These are phyloP conservation scores for Opisthocomus hoazin DNA, from an alignment of 2,113 vertebrate species.

Conservation along the genomic window DNA sequence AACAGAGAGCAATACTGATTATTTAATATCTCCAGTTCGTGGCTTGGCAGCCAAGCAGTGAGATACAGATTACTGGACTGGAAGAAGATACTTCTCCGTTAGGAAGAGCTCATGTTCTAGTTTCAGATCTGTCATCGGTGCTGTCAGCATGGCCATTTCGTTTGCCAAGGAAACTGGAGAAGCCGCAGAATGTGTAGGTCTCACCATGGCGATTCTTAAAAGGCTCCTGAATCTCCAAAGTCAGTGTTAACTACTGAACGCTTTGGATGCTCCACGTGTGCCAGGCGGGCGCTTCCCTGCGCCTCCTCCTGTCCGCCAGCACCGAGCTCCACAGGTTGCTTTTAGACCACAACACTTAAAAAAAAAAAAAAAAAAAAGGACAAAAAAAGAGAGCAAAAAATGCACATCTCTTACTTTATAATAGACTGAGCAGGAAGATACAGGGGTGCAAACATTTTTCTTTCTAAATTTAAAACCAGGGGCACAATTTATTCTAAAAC, in stretches of 20 bases:
- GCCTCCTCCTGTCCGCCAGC: background rate
- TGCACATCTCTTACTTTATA: background rate
- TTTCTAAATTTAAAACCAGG: background rate
- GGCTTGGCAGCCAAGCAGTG: background rate
- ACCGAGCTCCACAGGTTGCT: background rate
- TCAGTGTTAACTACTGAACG: background rate
- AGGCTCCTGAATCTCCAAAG: background rate
- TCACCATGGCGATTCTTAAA: background rate
- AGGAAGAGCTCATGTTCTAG: background rate
- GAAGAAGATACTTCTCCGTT: background rate
- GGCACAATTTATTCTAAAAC: background rate
- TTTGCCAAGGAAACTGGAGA: constrained; percentile 13
- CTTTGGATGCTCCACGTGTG: background rate
- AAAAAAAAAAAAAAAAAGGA: background rate
- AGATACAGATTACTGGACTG: background rate
- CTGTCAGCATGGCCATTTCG: background rate
- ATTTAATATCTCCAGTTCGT: background rate
- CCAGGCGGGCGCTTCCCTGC: rapidly evolving
- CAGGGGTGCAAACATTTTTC: background rate
- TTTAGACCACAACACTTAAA: background rate
- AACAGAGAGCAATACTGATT: background rate
- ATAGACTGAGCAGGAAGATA: background rate
- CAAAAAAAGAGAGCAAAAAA: too few species aligned
- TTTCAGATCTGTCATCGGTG: background rate
- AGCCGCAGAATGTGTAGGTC: background rate